These are phyloP conservation scores for Tupaia tana DNA, from an alignment of 2,113 vertebrate species.

Conservation along the genomic window DNA sequence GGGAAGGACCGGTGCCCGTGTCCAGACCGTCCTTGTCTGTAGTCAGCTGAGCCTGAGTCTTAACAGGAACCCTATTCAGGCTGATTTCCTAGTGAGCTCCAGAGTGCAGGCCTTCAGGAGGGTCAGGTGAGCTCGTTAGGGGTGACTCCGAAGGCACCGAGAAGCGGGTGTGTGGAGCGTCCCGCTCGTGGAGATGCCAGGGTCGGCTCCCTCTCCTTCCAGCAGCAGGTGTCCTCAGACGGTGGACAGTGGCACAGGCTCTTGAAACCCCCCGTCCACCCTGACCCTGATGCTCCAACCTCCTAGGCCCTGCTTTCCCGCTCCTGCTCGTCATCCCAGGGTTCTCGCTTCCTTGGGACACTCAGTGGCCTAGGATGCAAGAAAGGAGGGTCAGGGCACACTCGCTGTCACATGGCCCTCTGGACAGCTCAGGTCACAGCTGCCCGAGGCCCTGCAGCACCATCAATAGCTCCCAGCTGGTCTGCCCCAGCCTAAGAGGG, in stretches of 20 bases:
- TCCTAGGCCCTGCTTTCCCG: not conserved
- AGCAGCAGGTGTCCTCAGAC: not conserved
- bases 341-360: not conserved
- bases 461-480: not conserved
- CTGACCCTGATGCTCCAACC: not conserved
- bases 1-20: not conserved
- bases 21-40: not conserved
- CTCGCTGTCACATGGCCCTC: accelerated
- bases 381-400: not conserved
- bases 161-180: accelerated
- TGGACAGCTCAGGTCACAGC: not conserved
- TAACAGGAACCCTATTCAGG: not conserved
- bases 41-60: not conserved
- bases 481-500: not conserved
- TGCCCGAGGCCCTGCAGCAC: accelerated
- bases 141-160: not conserved
- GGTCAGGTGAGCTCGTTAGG: not conserved
- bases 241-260: no score
- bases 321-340: not conserved
- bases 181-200: not conserved
- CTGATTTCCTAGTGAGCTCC: not conserved
- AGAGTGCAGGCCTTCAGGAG: no score
- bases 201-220: accelerated
- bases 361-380: not conserved
- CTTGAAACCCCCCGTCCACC: not conserved